Conservation (phyloP, 2,797 vertebrate species). For the Urophycis tenuis region DNA sequence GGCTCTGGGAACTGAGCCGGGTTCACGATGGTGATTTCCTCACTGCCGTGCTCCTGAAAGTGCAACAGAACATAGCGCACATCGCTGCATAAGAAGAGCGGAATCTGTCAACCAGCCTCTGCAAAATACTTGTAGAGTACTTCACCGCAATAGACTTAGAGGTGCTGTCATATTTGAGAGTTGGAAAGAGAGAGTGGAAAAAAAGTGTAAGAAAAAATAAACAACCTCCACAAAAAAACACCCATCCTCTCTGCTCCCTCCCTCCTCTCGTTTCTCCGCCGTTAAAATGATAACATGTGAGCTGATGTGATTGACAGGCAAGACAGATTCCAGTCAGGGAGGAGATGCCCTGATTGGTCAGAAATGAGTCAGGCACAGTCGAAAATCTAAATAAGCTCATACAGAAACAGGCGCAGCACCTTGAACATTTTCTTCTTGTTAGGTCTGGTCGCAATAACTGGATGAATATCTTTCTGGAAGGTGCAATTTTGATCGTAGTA, state of each 20-base stretch:
- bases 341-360: background rate
- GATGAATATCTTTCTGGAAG: background rate
- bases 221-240: background rate
- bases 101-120: background rate
- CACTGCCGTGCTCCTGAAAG: slow-evolving; percentile 74
- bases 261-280: background rate
- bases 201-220: background rate
- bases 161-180: background rate
- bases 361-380: background rate
- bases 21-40: slow-evolving; percentile 88
- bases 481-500: background rate
- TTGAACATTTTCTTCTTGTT: background rate
- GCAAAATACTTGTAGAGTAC: background rate
- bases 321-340: background rate
- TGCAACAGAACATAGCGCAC: background rate
- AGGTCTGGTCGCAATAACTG: background rate
- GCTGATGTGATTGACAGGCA: background rate
- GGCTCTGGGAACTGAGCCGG: slow-evolving; percentile 88
- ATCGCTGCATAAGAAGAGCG: background rate
- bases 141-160: background rate
- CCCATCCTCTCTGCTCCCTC: too few species aligned
- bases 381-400: background rate
- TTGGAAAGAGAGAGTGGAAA: background rate
- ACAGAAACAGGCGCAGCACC: background rate
- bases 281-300: background rate